These are phyloP conservation scores for Peribatodes rhomboidaria DNA, from an alignment of 2,888 invertebrate genomes.

Conservation along the genomic window DNA sequence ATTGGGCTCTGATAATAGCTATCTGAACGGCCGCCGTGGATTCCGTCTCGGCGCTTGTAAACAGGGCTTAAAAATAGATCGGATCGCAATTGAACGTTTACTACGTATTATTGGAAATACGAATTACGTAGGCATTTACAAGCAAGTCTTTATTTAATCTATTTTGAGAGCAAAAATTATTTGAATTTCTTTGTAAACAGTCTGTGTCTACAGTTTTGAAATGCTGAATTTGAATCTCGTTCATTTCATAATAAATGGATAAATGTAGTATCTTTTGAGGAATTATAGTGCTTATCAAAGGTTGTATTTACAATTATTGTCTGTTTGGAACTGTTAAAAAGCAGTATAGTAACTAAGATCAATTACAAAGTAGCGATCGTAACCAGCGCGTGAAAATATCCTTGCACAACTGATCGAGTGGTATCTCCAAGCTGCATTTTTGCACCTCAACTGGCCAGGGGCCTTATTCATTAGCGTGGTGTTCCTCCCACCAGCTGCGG, in stretches of 20 bases:
- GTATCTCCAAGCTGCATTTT: conserved; percentile 39
- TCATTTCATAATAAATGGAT: background rate
- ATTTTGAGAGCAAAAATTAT: background rate
- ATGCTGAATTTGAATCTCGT: background rate
- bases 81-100: conserved; percentile 15
- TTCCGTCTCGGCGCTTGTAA: conserved; percentile 26
- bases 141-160: conserved; percentile 2
- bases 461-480: conserved; percentile 80
- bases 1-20: conserved; percentile 42
- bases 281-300: too few species aligned
- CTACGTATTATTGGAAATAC: conserved; percentile 16
- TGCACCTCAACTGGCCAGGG: conserved; percentile 45
- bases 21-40: conserved; percentile 22
- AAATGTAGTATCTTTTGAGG: too few species aligned
- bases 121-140: conserved; percentile 5
- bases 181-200: background rate
- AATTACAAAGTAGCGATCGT: conserved; percentile 5
- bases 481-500: conserved; percentile 80
- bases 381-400: conserved; percentile 21
- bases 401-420: conserved; percentile 24
- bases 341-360: background rate
- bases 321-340: background rate
- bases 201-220: background rate
- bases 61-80: conserved; percentile 23
- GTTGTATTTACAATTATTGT: too few species aligned